Conservation (phyloP, 1,140 invertebrate species). For the Teleogryllus occipitalis region DNA sequence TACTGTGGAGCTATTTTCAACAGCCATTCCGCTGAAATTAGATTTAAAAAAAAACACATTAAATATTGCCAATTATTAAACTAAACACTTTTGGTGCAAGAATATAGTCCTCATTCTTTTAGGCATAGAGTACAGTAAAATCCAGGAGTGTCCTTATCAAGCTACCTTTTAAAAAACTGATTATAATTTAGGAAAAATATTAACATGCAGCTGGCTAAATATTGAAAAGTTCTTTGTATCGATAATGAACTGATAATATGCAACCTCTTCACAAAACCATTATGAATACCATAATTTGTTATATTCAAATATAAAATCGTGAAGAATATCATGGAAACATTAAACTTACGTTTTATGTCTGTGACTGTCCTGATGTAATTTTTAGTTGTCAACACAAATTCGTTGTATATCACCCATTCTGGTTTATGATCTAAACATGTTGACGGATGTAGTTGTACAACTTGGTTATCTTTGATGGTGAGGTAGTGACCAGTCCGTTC, state of each 20-base stretch:
- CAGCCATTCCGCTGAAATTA: conserved; percentile 78
- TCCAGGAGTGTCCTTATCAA: no score
- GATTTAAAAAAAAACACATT: neutral
- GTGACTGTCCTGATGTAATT: conserved; percentile 99
- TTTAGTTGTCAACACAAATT: conserved; percentile 98
- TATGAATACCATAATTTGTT: neutral
- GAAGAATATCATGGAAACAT: neutral
- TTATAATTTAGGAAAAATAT: no score
- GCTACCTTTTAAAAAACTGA: no score
- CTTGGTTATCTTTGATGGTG: conserved; percentile 98
- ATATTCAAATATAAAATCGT: neutral
- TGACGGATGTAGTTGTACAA: conserved; percentile 96
- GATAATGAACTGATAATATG: no score
- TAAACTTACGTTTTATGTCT: conserved; percentile 89
- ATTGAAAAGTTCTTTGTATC: no score
- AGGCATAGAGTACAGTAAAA: no score
- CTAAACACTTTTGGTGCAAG: no score
- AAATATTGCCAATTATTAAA: no score
- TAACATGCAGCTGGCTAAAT: no score
- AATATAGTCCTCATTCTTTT: no score
- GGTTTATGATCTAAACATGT: conserved; percentile 98
- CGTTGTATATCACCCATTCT: conserved; percentile 99
- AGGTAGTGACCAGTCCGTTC: conserved; percentile 94
- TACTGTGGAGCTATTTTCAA: conserved; percentile 93
- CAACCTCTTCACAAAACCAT: no score